These are phyloP conservation scores for Chaetophractus vellerosus DNA, from an alignment of 2,797 vertebrate genomes.

Conservation along the genomic window DNA sequence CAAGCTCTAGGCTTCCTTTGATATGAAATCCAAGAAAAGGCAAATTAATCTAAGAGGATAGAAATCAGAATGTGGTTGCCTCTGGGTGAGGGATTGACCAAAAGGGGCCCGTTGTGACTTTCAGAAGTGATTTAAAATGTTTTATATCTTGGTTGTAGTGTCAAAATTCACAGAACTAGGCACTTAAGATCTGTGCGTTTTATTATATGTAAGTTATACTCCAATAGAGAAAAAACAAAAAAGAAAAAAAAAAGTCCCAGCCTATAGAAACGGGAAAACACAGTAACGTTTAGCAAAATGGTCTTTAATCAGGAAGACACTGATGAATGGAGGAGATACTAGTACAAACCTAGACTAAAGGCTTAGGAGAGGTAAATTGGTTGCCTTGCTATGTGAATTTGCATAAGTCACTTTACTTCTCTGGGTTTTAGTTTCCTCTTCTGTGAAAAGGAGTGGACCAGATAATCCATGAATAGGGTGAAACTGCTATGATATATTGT, in stretches of 20 bases:
- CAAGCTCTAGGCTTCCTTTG: neutral
- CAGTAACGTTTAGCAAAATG: neutral
- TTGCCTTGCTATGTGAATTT: neutral
- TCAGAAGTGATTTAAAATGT: neutral
- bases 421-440: neutral
- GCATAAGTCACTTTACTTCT: neutral
- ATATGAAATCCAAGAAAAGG: neutral
- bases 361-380: neutral
- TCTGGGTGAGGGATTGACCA: neutral
- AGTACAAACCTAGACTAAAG: too few species aligned
- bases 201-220: neutral
- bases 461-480: neutral
- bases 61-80: neutral
- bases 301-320: neutral
- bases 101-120: neutral
- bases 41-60: neutral
- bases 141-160: neutral
- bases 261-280: neutral
- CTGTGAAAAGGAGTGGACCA: neutral
- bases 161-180: neutral
- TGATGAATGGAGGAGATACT: neutral
- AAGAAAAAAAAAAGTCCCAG: neutral
- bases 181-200: neutral
- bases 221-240: neutral
- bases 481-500: neutral